Conservation (phyloP, 37 sponge, comb jelly and placozoan genomes). For the Halisarca cf. caerulea region DNA sequence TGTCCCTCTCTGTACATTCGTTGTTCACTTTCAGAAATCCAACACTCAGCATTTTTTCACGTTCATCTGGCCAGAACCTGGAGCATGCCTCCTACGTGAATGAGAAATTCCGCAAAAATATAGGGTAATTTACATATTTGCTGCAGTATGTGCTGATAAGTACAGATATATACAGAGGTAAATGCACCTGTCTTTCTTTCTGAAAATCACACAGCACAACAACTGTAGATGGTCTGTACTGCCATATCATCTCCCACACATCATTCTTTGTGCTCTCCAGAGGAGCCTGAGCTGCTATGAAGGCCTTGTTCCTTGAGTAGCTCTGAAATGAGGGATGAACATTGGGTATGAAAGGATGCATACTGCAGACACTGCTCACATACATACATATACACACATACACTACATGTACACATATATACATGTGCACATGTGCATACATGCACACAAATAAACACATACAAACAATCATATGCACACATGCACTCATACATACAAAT, state of each 20-base stretch:
- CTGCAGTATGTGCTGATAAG: too few relatives aligned
- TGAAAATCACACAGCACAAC: background rate
- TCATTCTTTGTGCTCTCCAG: background rate
- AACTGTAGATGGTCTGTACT: background rate
- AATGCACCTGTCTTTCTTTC: background rate
- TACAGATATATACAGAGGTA: too few relatives aligned
- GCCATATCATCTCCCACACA: conserved; percentile 6
- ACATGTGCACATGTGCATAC: background rate
- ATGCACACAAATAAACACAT: background rate
- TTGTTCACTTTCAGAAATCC: too few relatives aligned
- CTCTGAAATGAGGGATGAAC: background rate
- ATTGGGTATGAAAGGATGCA: background rate
- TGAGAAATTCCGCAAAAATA: too few relatives aligned
- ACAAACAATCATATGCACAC: background rate
- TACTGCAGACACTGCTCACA: background rate
- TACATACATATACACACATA: background rate
- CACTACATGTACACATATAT: background rate
- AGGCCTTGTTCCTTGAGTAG: background rate
- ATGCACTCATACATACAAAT: background rate
- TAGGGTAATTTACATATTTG: too few relatives aligned
- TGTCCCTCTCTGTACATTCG: too few relatives aligned
- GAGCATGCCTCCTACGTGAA: too few relatives aligned
- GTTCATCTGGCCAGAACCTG: too few relatives aligned
- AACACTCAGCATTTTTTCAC: too few relatives aligned
- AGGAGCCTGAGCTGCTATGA: background rate